Conservation (phyloP, 2,888 invertebrate genomes). For the Rapana venosa region DNA sequence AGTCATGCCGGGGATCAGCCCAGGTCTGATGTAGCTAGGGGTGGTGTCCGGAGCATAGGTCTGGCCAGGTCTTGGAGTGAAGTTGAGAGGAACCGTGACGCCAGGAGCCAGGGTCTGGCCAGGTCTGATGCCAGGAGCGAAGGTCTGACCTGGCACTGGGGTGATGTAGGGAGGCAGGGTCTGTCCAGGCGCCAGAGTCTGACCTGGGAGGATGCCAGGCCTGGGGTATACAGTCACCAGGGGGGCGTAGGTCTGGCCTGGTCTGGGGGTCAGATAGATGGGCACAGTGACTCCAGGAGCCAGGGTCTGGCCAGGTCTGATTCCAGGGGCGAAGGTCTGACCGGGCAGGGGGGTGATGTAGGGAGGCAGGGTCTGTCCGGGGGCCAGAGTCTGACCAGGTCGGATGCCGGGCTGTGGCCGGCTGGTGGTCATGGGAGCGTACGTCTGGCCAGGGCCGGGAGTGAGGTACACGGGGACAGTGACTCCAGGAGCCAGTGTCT, state of each 20-base stretch:
- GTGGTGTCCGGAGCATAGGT: conserved; percentile 50
- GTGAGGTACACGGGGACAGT: conserved; percentile 55
- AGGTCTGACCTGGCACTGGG: conserved; percentile 58
- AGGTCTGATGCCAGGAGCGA: conserved; percentile 55
- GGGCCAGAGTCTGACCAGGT: conserved; percentile 57
- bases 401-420: conserved; percentile 55
- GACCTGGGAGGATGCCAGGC: conserved; percentile 53
- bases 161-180: conserved; percentile 53
- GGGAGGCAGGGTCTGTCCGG: conserved; percentile 52
- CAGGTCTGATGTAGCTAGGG: conserved; percentile 52
- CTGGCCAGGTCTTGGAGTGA: conserved; percentile 54
- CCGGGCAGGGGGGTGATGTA: conserved; percentile 56
- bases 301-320: conserved; percentile 51
- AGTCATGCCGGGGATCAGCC: conserved; percentile 54
- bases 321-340: conserved; percentile 57
- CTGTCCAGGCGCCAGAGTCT: conserved; percentile 57
- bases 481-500: conserved; percentile 47
- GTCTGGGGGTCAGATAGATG: conserved; percentile 52
- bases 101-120: conserved; percentile 51
- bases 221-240: conserved; percentile 52
- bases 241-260: conserved; percentile 56
- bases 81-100: conserved; percentile 47
- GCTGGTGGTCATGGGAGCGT: conserved; percentile 52
- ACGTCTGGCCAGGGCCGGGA: conserved; percentile 57
- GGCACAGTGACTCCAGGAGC: conserved; percentile 45